Percentiles rank a stretch among this genome's conserved stretches.
Evolutionary conservation across 2,113 vertebrate species (phyloP).

Genomic region (Uria lomvia): DNA sequence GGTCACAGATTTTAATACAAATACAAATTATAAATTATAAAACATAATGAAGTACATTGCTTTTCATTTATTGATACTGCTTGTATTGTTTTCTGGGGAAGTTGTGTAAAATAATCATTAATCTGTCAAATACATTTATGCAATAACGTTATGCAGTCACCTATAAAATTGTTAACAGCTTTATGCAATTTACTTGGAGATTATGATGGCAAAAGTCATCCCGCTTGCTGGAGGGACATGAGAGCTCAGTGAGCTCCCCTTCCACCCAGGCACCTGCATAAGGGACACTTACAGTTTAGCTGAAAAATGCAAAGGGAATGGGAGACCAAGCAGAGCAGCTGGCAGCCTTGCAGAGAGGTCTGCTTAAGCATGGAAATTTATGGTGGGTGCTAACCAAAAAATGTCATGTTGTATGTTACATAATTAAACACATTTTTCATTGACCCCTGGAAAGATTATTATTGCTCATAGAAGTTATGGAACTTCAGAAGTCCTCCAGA

Average conservation of each 20-base stretch:
- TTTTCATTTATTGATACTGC: conserved; percentile 1
- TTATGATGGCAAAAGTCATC: neutral
- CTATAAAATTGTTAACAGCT: conserved; percentile 19
- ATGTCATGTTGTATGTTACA: neutral
- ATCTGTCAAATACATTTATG: neutral
- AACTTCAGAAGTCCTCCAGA: neutral
- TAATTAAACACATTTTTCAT: neutral
- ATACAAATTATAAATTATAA: neutral
- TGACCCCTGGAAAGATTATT: neutral
- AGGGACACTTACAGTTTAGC: neutral
- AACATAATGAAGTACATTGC: neutral
- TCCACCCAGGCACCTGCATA: neutral
- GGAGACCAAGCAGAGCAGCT: neutral
- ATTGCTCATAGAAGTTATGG: neutral
- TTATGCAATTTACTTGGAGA: neutral
- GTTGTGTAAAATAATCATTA: neutral
- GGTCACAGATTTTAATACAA: neutral
- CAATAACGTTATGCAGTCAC: neutral
- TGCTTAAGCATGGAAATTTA: neutral
- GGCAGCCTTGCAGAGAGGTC: neutral
- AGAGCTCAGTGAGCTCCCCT: neutral
- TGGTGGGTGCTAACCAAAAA: neutral
- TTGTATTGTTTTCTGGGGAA: neutral
- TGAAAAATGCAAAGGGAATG: neutral
- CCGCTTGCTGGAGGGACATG: neutral